Evolutionary conservation across 35 echinoderm and acorn worm genomes (phyloP).

Genomic region (Nesometra sesokonis): DNA sequence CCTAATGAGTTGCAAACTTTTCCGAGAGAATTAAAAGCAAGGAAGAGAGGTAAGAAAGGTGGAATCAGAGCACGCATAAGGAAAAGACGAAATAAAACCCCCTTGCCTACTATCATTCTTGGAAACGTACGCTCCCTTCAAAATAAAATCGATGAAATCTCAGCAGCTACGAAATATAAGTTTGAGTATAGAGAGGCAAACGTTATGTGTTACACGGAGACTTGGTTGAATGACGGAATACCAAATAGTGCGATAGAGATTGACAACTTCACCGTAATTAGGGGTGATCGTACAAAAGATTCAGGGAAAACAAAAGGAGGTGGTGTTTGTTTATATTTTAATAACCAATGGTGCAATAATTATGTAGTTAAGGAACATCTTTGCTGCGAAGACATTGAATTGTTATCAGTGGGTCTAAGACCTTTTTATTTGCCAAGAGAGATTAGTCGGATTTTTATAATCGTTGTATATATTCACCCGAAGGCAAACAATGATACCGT

Average conservation of each 20-base stretch:
- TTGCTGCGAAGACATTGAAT: too few species aligned
- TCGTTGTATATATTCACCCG: too few species aligned
- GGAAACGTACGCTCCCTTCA: background rate
- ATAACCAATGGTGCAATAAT: conserved; percentile 47
- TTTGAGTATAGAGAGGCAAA: background rate
- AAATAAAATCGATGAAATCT: conserved; percentile 9
- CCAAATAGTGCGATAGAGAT: conserved; percentile 18
- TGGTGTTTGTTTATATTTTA: conserved; percentile 37
- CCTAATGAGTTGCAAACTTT: too few species aligned
- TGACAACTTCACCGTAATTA: background rate
- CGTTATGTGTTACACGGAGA: background rate
- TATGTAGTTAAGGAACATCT: background rate
- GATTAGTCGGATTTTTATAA: too few species aligned
- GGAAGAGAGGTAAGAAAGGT: too few species aligned
- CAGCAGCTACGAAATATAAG: background rate
- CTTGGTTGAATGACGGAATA: background rate
- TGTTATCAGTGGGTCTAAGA: too few species aligned
- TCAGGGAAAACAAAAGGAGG: conserved; percentile 38
- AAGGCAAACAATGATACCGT: too few species aligned
- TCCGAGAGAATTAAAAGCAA: too few species aligned
- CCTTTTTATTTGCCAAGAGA: too few species aligned
- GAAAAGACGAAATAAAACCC: background rate
- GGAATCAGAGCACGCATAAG: background rate
- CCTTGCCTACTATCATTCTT: background rate
- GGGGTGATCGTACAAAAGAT: conserved; percentile 24